These are phyloP conservation scores for Epinotia demarniana DNA, from an alignment of 2,888 invertebrate genomes.

Conservation along the genomic window DNA sequence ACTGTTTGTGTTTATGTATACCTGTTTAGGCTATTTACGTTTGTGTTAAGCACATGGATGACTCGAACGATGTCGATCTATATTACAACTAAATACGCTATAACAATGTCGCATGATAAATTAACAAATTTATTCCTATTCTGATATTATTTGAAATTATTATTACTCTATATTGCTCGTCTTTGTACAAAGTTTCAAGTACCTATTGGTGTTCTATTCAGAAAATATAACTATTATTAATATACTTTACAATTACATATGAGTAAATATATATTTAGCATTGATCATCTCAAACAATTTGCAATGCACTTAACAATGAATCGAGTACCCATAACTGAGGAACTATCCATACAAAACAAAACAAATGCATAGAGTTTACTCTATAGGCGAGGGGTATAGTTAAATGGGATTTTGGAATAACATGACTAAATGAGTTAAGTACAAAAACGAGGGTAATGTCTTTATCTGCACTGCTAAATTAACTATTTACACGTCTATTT, in stretches of 20 bases:
- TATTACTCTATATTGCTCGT: conserved; percentile 82
- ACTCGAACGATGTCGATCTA: conserved; percentile 28
- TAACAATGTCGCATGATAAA: conserved; percentile 77
- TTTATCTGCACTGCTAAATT: conserved; percentile 70
- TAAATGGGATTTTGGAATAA: conserved; percentile 54
- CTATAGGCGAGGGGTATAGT: conserved; percentile 59
- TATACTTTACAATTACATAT: conserved; percentile 73
- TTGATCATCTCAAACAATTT: conserved; percentile 66
- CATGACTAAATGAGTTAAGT: conserved; percentile 77
- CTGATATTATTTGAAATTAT: conserved; percentile 68
- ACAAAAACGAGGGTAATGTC: conserved; percentile 77
- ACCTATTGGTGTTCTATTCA: conserved; percentile 82
- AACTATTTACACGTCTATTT: conserved; percentile 79
- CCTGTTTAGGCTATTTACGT: conserved; percentile 48
- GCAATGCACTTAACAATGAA: conserved; percentile 67
- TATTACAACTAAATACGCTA: conserved; percentile 71
- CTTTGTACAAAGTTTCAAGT: conserved; percentile 84
- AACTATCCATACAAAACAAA: conserved; percentile 69
- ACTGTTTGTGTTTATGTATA: conserved; percentile 47
- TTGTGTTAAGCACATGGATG: conserved; percentile 44
- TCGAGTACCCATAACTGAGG: conserved; percentile 70
- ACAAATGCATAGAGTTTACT: conserved; percentile 57
- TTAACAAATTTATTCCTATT: conserved; percentile 66
- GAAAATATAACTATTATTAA: conserved; percentile 71
- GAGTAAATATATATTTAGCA: conserved; percentile 64